Evolutionary conservation across 2,113 vertebrate species (phyloP), one percentile per base, ranked within the genome.

Genomic region (Otus sunia): DNA sequence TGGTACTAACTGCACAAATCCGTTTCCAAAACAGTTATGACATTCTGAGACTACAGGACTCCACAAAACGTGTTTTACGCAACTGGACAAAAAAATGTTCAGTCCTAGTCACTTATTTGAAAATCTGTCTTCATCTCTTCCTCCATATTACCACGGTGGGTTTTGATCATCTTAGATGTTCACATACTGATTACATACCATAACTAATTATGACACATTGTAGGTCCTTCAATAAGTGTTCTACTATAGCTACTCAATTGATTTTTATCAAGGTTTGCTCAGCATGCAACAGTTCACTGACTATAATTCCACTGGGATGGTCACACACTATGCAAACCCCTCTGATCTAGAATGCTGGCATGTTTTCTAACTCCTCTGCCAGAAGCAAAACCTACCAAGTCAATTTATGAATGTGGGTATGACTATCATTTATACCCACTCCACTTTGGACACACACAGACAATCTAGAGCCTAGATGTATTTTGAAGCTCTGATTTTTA

Each of bases 401-500:
- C 45, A 66, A 32, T 49, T 68, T 39, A 92, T 49, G 25, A 79
- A 73, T 25, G 23, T 6, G 2, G 6, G 12, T 68, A 25, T n/a
- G 49, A 76, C 53, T 39, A 56, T 41, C 12, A 50, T 52, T 90
- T 83, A 15, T 32, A 86, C 8, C 30, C 21, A 86, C 8, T 27
- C 23, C 12, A 20, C 34, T 69, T 43, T 45, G 63, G 50, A 37
- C 27, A 68, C 14, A 74, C 10, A 50, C 0, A 5, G 47, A 80
- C 1, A 4, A 79, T 62, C 29, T 43, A 88, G 76, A 88, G 32
- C 43, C 19, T 36, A 56, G 14, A 49, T 26, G 34, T 5, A 64
- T 25, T 90, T 37, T 77, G 59, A 87, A 92, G 90, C 58, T 92
- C 66, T 86, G 52, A 29, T 91, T 91, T 91, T 23, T 80, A 93